Evolutionary conservation across 2,113 vertebrate species (phyloP), one percentile per base, ranked within the genome.

Genomic region (Anser brachyrhynchus): DNA sequence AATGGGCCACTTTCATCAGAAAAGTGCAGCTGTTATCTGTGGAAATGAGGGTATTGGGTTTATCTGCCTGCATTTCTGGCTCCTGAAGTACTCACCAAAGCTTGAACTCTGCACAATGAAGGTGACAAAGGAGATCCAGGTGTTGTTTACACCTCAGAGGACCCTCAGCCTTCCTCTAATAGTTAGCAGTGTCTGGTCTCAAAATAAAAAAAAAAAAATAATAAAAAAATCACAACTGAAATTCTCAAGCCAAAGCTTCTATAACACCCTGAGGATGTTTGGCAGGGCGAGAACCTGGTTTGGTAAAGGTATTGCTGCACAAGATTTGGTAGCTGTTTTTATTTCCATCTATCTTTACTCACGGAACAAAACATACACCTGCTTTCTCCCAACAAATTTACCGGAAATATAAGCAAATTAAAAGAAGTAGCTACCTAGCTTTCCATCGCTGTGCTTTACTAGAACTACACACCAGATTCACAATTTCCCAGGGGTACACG

Each of bases 241-340:
- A 10, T 2, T 14, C 52, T 43, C 51, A 11, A 16, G 25, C 43
- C 43, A 39, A 23, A 10, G 41, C 18, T n/a, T 12, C 55, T 17
- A 2, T 8, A 19, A 18, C 4, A 31, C 11, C 4, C 9, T 5
- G 25, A 2, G 12, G 57, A 5, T 4, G 25, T 25, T 11, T 35
- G 52, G 41, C 11, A 22, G 10, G 13, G 51, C 11, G 13, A 16
- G 62, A 55, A 28, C 39, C 51, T 21, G 10, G 23, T 7, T 17
- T 7, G 7, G 16, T 10, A 7, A 39, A 29, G 43, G 33, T 15
- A 23, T 16, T 0, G 1, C 58, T 37, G 26, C 14, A 4, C 23
- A 37, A 8, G 21, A 35, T 13, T 2, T 0, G 3, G 58, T 6
- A 35, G 20, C 18, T n/a, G 15, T 1, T 46, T 67, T 49, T 86